These are phyloP conservation scores for Pteronura brasiliensis DNA, from an alignment of 2,113 vertebrate species.

Conservation along the genomic window DNA sequence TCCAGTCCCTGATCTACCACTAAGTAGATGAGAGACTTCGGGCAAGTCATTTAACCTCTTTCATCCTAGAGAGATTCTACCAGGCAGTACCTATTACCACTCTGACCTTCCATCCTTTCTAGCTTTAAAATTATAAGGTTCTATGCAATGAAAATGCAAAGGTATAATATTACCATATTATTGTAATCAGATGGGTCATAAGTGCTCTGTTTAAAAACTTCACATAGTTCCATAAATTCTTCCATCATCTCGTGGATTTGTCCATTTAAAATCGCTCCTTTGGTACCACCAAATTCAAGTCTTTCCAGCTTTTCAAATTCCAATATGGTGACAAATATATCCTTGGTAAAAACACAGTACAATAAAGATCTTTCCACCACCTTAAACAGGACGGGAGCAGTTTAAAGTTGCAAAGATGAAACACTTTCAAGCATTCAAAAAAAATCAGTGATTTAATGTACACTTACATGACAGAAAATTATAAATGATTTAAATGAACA, in stretches of 20 bases:
- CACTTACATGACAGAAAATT: background rate
- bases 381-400: background rate
- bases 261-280: conserved; percentile 82
- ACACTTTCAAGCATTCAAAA: background rate
- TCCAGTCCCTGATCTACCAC: background rate
- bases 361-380: background rate
- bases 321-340: conserved; percentile 82
- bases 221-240: conserved; percentile 82
- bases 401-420: background rate
- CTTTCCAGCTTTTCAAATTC: conserved; percentile 90
- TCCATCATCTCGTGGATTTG: conserved; percentile 77
- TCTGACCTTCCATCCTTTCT: background rate
- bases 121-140: background rate
- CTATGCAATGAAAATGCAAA: background rate
- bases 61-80: background rate
- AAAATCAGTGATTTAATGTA: too few relatives aligned
- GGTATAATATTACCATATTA: conserved; percentile 76
- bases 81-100: background rate
- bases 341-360: conserved; percentile 73
- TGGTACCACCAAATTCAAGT: conserved; percentile 84
- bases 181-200: conserved; percentile 77
- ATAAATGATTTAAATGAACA: background rate
- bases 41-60: background rate
- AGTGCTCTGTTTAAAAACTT: conserved; percentile 80
- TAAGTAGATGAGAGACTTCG: background rate